Conservation (phyloP, 2,113 vertebrate species). For the Plecturocebus donacophilus region DNA sequence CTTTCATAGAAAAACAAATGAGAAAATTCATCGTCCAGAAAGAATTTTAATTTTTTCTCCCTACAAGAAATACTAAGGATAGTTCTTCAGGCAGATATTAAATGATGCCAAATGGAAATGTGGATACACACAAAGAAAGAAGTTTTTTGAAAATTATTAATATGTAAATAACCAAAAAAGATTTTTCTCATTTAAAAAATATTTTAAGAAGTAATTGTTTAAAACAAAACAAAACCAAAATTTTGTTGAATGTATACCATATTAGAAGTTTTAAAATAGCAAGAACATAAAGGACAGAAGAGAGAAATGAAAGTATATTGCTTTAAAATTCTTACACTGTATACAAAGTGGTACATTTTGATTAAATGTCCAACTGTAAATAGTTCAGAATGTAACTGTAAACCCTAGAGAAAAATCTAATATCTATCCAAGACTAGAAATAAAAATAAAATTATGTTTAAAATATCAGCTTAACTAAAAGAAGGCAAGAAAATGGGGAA, state of each 20-base stretch:
- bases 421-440: background rate
- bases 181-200: background rate
- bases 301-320: background rate
- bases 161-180: background rate
- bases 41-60: background rate
- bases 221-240: background rate
- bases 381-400: background rate
- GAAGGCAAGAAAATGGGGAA: background rate
- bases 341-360: background rate
- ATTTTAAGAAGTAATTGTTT: background rate
- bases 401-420: background rate
- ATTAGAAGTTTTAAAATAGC: background rate
- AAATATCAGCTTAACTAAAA: background rate
- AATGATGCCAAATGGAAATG: background rate
- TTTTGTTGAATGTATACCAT: background rate
- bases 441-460: background rate
- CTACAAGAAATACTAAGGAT: background rate
- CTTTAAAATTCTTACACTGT: background rate
- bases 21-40: background rate
- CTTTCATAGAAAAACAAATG: background rate
- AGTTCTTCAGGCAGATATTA: background rate
- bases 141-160: background rate
- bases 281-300: background rate
- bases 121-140: background rate
- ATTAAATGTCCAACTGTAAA: background rate